Conservation (phyloP, 2,113 vertebrate genomes). For the Mobula birostris region DNA sequence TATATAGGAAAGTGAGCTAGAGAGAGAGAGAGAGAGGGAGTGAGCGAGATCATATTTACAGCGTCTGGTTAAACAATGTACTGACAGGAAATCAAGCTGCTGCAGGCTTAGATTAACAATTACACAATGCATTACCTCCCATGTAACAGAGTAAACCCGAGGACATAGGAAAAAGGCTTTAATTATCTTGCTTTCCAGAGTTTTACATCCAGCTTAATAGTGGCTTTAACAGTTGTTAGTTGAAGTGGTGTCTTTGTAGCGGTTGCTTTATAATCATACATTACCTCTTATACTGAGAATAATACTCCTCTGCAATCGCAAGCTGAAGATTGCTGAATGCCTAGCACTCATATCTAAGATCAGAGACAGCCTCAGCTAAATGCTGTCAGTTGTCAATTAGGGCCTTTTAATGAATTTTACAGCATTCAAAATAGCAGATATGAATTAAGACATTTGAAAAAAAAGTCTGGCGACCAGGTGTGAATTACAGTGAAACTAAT, state of each 20-base stretch:
- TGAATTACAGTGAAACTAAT: neutral
- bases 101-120: neutral
- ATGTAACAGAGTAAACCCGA: neutral
- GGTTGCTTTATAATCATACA: neutral
- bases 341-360: neutral
- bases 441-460: neutral
- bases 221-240: neutral
- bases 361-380: neutral
- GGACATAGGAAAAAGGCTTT: neutral
- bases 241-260: neutral
- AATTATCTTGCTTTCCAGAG: neutral
- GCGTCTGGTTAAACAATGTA: neutral
- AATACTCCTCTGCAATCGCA: neutral
- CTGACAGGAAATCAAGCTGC: neutral
- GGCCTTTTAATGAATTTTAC: neutral
- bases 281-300: neutral
- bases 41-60: neutral
- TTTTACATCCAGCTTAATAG: neutral
- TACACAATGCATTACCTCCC: neutral
- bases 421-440: neutral
- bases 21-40: neutral
- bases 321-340: neutral
- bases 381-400: too few species aligned
- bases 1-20: neutral
- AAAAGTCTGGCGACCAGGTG: neutral